Evolutionary conservation across 2,797 vertebrate species (phyloP).

Genomic region (Fundulus diaphanus): DNA sequence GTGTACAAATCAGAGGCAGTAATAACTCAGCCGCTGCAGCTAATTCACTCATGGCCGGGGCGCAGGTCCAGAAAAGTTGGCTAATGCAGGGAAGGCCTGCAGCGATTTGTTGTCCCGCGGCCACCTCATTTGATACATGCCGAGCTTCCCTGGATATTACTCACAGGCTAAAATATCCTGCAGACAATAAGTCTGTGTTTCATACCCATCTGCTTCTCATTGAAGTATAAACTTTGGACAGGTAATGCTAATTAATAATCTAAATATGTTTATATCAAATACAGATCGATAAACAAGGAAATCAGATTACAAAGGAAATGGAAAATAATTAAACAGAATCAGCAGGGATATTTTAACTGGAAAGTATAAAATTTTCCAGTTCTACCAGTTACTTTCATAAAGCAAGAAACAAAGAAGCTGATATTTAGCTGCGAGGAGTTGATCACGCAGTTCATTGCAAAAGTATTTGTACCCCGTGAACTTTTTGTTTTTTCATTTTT

Average conservation of each 20-base stretch:
- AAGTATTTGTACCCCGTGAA: not conserved
- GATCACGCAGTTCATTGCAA: not conserved
- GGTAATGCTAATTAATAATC: conserved; percentile 52
- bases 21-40: conserved; percentile 84
- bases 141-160: conserved; percentile 77
- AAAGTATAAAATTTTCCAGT: not conserved
- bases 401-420: not conserved
- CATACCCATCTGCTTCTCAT: conserved; percentile 64
- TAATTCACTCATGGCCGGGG: conserved; percentile 82
- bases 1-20: conserved; percentile 83
- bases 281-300: not conserved
- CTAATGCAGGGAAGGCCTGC: conserved; percentile 81
- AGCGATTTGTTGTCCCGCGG: conserved; percentile 82
- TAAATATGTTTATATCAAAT: not conserved
- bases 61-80: conserved; percentile 81
- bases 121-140: conserved; percentile 82
- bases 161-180: conserved; percentile 77
- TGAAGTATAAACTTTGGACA: conserved; percentile 51
- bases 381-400: not conserved
- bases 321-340: not conserved
- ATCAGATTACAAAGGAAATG: not conserved
- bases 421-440: not conserved
- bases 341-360: not conserved
- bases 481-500: not conserved
- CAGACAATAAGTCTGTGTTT: conserved; percentile 74